A percentile compares a stretch with the other conserved stretches of the same genome.
Conservation (phyloP, 2,113 vertebrate species). For the Eurystomus gularis region DNA sequence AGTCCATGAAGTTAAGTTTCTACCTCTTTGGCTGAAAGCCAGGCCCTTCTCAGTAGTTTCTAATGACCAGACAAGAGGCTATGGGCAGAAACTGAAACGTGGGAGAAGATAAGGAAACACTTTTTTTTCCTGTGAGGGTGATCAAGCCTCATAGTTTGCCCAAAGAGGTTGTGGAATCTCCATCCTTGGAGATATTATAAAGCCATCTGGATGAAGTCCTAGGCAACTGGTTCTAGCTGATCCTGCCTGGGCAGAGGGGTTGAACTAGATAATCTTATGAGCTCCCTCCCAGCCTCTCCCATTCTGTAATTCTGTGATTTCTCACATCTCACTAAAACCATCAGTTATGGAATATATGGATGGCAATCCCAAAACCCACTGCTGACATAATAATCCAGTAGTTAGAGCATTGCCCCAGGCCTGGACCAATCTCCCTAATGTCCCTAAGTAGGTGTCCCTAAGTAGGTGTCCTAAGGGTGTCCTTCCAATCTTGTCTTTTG, state of each 20-base stretch:
- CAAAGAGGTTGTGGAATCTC: background rate
- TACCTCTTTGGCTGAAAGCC: background rate
- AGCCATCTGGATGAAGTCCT: background rate
- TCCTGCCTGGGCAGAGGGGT: rapidly evolving
- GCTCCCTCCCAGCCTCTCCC: background rate
- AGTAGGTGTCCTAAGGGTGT: rapidly evolving
- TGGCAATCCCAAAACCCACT: background rate
- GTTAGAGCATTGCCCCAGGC: background rate
- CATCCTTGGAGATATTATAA: background rate
- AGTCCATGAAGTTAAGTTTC: background rate
- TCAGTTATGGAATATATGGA: background rate
- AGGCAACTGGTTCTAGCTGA: background rate
- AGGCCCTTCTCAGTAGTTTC: background rate
- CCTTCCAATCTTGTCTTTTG: background rate
- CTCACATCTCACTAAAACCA: background rate
- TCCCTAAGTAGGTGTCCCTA: background rate
- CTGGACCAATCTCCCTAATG: rapidly evolving
- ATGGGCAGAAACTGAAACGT: background rate
- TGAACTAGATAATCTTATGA: background rate
- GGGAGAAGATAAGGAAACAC: background rate
- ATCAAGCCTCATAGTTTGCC: background rate
- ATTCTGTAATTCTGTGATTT: background rate
- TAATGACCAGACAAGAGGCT: background rate
- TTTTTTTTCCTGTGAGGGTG: background rate
- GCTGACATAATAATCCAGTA: background rate